Evolutionary conservation across 2,888 invertebrate species (phyloP).

Genomic region (Salticus scenicus): DNA sequence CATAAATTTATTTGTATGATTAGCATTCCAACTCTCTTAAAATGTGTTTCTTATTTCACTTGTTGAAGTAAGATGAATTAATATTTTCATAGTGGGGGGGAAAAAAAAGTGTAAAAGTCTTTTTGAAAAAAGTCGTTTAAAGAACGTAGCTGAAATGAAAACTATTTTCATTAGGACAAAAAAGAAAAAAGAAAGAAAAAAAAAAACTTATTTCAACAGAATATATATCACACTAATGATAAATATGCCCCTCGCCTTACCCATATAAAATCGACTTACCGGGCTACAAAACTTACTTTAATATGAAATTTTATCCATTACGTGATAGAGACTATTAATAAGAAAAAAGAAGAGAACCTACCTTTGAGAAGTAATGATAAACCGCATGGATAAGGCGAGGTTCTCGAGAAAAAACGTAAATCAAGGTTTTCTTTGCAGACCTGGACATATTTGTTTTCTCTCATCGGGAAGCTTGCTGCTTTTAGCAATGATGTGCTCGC

Average conservation of each 20-base stretch:
- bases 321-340: not conserved
- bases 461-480: constrained; percentile 32
- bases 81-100: too few species aligned
- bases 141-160: too few species aligned
- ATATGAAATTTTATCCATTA: not conserved
- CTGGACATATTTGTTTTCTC: constrained; percentile 52
- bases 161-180: not conserved
- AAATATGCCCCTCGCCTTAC: not conserved
- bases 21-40: too few species aligned
- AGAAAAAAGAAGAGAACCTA: constrained; percentile 17
- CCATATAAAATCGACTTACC: not conserved
- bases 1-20: too few species aligned
- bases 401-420: not conserved
- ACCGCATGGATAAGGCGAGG: constrained; percentile 59
- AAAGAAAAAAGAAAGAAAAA: too few species aligned
- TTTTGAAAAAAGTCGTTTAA: too few species aligned
- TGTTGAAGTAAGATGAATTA: too few species aligned
- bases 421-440: constrained; percentile 47
- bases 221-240: not conserved
- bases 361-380: not conserved
- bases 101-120: too few species aligned
- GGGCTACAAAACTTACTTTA: not conserved
- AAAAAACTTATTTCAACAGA: not conserved
- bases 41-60: too few species aligned
- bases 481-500: constrained; percentile 44